Conservation (phyloP, 2,888 invertebrate species). For the Sinohyriopsis cumingii region DNA sequence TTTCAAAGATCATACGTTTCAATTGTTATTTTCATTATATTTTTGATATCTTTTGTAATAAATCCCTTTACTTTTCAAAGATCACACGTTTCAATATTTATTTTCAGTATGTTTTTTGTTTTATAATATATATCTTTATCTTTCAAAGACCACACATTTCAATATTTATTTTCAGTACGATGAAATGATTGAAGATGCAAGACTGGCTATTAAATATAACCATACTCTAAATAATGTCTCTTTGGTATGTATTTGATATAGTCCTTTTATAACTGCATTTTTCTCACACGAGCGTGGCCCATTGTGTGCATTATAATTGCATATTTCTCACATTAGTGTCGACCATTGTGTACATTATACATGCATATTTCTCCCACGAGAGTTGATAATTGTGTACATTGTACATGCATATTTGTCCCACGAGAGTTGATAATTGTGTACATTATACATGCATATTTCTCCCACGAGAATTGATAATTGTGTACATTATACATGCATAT, state of each 20-base stretch:
- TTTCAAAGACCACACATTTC: background rate
- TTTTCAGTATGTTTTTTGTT: background rate
- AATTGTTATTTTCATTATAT: background rate
- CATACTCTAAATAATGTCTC: conserved; percentile 39
- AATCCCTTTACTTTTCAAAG: too few species aligned
- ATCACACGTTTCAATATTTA: background rate
- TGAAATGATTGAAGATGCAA: conserved; percentile 36
- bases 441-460: too few species aligned
- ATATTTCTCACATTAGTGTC: background rate
- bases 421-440: too few species aligned
- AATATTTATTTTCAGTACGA: conserved; percentile 22
- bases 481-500: background rate
- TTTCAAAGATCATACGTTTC: background rate
- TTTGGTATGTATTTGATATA: conserved; percentile 30
- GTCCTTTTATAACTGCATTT: background rate
- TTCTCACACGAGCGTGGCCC: background rate
- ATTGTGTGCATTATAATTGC: background rate
- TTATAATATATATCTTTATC: too few species aligned
- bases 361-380: background rate
- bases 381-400: background rate
- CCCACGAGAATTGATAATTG: too few species aligned
- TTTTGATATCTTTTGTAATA: background rate
- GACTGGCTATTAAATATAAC: conserved; percentile 21
- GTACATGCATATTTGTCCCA: background rate
- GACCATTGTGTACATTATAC: background rate